Evolutionary conservation across 2,888 invertebrate genomes (phyloP).

Genomic region (Leucozona laternaria): DNA sequence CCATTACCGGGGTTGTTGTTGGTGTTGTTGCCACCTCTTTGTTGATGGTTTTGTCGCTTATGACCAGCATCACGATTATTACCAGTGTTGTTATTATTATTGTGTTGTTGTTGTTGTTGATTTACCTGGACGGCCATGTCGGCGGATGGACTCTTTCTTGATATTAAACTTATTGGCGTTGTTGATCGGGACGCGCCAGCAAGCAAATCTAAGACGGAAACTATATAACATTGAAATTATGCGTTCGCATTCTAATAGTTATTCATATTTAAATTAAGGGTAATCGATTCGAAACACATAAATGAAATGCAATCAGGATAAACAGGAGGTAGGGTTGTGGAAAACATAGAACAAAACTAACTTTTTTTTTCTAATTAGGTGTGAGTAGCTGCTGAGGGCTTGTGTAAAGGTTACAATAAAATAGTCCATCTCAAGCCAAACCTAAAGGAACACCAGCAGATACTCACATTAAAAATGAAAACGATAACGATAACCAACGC

Average conservation of each 20-base stretch:
- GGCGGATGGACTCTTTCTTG: constrained; percentile 92
- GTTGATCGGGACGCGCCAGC: constrained; percentile 89
- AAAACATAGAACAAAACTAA: constrained; percentile 29
- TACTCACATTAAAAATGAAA: not conserved
- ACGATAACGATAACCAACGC: not conserved
- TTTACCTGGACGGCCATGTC: constrained; percentile 92
- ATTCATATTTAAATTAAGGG: constrained; percentile 2
- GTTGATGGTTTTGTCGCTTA: constrained; percentile 78
- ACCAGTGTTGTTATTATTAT: constrained; percentile 80
- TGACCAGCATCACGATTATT: constrained; percentile 83
- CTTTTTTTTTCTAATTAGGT: not conserved
- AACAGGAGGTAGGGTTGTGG: not conserved
- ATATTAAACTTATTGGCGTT: constrained; percentile 90
- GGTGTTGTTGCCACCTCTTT: constrained; percentile 68
- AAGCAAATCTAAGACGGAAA: constrained; percentile 84
- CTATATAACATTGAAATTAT: constrained; percentile 76
- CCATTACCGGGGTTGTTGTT: constrained; percentile 75
- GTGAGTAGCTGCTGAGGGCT: not conserved
- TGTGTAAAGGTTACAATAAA: not conserved
- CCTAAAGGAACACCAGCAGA: not conserved
- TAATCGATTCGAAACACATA: constrained; percentile 4
- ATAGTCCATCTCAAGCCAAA: not conserved
- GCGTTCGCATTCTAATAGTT: constrained; percentile 28
- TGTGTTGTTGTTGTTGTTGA: constrained; percentile 79
- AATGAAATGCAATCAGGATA: constrained; percentile 6